Evolutionary conservation across 2,888 invertebrate genomes (phyloP).

Genomic region (Molorchus minor): DNA sequence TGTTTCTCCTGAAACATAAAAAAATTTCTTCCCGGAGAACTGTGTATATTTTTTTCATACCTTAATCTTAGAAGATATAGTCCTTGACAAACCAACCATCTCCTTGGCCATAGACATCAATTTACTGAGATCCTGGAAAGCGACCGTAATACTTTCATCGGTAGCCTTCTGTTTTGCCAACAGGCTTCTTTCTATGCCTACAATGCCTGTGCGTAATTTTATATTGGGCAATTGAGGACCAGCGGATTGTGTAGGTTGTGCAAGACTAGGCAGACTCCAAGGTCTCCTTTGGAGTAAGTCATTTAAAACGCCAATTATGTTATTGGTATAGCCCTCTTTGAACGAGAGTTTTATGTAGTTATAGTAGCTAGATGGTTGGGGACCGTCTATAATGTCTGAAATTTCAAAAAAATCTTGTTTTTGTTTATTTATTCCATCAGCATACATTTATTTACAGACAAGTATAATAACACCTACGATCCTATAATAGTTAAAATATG

Average conservation of each 20-base stretch:
- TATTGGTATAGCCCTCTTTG: constrained; percentile 78
- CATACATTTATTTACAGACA: not conserved
- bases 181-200: constrained; percentile 93
- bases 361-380: constrained; percentile 74
- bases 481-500: too few species aligned
- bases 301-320: constrained; percentile 71
- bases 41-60: constrained; percentile 37
- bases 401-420: constrained; percentile 1
- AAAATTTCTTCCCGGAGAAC: not conserved
- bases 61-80: constrained; percentile 90
- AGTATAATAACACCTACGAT: too few species aligned
- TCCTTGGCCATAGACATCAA: constrained; percentile 97
- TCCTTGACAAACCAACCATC: constrained; percentile 93
- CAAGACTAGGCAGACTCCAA: constrained; percentile 67
- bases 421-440: not conserved
- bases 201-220: constrained; percentile 87
- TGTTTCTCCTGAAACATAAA: constrained; percentile 73
- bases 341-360: constrained; percentile 87
- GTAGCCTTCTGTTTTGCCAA: constrained; percentile 91
- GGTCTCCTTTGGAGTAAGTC: constrained; percentile 71
- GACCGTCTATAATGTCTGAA: constrained; percentile 68
- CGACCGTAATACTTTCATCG: constrained; percentile 89
- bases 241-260: constrained; percentile 47
- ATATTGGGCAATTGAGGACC: constrained; percentile 62
- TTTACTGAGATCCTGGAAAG: constrained; percentile 94